Base-by-base conservation (phyloP, 2,797 vertebrate species). In the Moxostoma hubbsi region DNA sequence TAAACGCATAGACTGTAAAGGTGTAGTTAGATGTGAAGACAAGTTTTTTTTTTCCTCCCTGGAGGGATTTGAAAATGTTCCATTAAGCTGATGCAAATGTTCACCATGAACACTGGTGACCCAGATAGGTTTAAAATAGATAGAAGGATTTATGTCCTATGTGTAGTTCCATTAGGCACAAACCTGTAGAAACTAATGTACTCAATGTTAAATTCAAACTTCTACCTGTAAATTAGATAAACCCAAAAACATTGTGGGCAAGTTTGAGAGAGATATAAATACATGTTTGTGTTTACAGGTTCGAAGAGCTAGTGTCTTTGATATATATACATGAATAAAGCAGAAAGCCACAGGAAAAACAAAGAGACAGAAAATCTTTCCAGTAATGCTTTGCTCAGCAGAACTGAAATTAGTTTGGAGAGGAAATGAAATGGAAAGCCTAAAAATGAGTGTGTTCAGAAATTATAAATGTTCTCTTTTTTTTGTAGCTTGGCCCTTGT, bases 61-160 rank as follows among this genome's bases (percentile, higher is more conserved):
- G n/a, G 9, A 57, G 51, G 43, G 7, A 2, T 65, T 47, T 75
- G 51, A 16, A 75, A 66, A 55, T 54, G 36, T 75, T 65, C n/a
- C 18, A 7, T 65, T 62, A 24, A 66, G 43, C 1, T 65, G 51
- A 46, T 18, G 51, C 7, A 57, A 57, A 47, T 13, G 59, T 55
- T 64, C 24, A 74, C 4, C 5, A 16, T 59, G 16, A 63, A 75
- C 9, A 65, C 1, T 63, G 8, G 10, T 75, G 51, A 75, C 51
- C 73, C 63, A 66, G 15, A 66, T 75, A 16, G 50, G 50, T n/a
- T 75, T 45, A 57, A 66, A 57, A 75, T 57, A 63, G 59, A n/a
- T 64, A 54, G 59, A 62, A 12, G 61, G 16, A 74, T 43, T 45
- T 8, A 73, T 1, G 0, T 50, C 45, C 45, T 6, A 18, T 11